Evolutionary conservation across 2,888 invertebrate species (phyloP), one percentile per base, ranked within the genome.

Genomic region (Mythimna impura): DNA sequence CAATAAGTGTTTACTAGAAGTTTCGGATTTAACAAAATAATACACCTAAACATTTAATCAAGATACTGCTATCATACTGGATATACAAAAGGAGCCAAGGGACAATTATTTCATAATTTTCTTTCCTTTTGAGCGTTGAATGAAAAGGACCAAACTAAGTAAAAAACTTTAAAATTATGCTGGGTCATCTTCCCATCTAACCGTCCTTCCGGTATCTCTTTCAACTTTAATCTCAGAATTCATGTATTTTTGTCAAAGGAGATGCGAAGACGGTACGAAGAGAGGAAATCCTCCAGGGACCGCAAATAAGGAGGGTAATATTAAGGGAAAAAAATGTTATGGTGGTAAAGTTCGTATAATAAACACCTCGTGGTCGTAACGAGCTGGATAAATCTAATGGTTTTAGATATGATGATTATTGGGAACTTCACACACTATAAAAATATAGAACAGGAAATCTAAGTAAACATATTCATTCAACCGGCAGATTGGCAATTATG

Each of bases 171-270:
- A 36, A 50, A 67, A 58, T 66, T 57, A 58, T 10, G 22, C 17
- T 30, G n/a, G 52, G 34, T 43, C 54, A 68, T 76, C 60, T 66
- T 40, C 14, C 55, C 17, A 70, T 60, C 58, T 52, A 40, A 40
- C 25, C 10, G 52, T 61, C 52, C 40, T 12, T 43, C 76, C 43
- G 36, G 58, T 36, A 14, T 54, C 36, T 62, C 25, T 66, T 78
- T 71, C 17, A 64, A 65, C 52, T 67, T 57, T 55, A 66, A 70
- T 66, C 64, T 47, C 30, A 60, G 58, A 66, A 66, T 47, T 66
- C 40, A 60, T 63, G 14, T 50, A 52, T 75, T 81, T 78, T 78
- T 78, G 20, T 67, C 67, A 81, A 81, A 66, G 67, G 34, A n/a
- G 14, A 60, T 52, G 57, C 14, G 40, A 66, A 66, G 54, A 75